Base-by-base conservation (phyloP, 2,113 vertebrate genomes). In the Prunella himalayana region DNA sequence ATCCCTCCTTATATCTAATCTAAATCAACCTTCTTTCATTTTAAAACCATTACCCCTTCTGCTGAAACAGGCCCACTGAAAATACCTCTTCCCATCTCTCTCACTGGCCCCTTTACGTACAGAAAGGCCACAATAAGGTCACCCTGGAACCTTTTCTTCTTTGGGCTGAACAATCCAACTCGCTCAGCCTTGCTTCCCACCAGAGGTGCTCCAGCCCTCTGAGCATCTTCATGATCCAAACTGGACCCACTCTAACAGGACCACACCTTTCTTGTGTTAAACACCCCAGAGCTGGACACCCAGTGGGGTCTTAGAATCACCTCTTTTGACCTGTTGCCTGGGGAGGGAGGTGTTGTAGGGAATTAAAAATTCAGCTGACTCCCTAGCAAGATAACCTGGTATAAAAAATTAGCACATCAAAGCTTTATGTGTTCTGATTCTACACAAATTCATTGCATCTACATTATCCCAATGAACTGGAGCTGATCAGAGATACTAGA, bases 281-380 rank as follows among this genome's bases (percentile, higher is more conserved):
- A 64, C 5, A 39, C 7, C 9, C 16, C n/a, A 12, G 24, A 47
- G 53, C 24, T 68, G 45, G 39, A 60, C 1, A 25, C 9, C 24
- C 47, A 41, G 20, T 22, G 33, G 33, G 16, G 14, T 68, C 53
- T 60, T 33, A 53, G 21, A 54, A 61, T 68, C 24, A 31, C 61
- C n/a, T 41, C 61, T 66, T 89, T 61, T 35, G 25, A 61, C n/a
- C 41, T 47, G 22, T 57, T 73, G 54, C 51, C 25, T 60, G 16
- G 41, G 57, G 78, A 82, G 11, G 11, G 44, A 86, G 53, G 54
- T 88, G 28, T 30, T 3, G 0, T 19, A 75, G 31, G 27, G 31
- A 76, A 72, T 25, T 57, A 37, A 69, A 68, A 94, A 80, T 83
- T 87, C 53, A 71, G 27, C 65, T 64, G 60, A 82, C 9, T 85